Percentiles rank a stretch among this genome's conserved stretches.
These are phyloP conservation scores for Nephila pilipes DNA, from an alignment of 1,140 invertebrate genomes.

Conservation along the genomic window DNA sequence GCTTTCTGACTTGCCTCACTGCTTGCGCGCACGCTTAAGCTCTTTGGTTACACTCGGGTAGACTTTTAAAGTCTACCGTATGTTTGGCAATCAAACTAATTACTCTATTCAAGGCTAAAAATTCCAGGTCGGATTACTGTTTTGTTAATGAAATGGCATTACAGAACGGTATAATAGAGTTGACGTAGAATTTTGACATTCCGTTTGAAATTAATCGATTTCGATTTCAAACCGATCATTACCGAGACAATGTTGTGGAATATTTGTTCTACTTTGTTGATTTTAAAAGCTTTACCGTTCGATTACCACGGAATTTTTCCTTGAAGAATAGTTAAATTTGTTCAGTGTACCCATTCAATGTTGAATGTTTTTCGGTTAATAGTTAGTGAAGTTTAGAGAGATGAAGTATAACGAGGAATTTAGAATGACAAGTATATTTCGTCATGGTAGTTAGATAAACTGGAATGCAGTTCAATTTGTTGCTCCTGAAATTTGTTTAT, in stretches of 20 bases:
- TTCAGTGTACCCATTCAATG: background rate
- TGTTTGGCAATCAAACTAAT: background rate
- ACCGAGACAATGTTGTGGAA: background rate
- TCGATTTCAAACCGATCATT: background rate
- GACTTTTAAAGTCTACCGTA: background rate
- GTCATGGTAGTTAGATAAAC: background rate
- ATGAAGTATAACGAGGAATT: background rate
- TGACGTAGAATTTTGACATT: background rate
- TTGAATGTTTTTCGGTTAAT: background rate
- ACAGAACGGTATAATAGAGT: background rate
- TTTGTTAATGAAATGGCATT: background rate
- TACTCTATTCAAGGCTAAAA: background rate
- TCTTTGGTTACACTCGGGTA: background rate
- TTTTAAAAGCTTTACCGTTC: background rate
- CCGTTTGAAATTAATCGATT: background rate
- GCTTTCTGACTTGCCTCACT: background rate
- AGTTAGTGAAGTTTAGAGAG: background rate
- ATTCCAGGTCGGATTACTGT: background rate
- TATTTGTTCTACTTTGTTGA: background rate
- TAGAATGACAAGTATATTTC: background rate
- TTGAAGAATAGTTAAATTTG: background rate
- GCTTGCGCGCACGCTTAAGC: background rate
- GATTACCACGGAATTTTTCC: background rate
- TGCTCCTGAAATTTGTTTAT: no score
- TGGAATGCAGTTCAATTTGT: no score